These are phyloP conservation scores for Campylorhamphus procurvoides DNA, from an alignment of 2,113 vertebrate species.

Conservation along the genomic window DNA sequence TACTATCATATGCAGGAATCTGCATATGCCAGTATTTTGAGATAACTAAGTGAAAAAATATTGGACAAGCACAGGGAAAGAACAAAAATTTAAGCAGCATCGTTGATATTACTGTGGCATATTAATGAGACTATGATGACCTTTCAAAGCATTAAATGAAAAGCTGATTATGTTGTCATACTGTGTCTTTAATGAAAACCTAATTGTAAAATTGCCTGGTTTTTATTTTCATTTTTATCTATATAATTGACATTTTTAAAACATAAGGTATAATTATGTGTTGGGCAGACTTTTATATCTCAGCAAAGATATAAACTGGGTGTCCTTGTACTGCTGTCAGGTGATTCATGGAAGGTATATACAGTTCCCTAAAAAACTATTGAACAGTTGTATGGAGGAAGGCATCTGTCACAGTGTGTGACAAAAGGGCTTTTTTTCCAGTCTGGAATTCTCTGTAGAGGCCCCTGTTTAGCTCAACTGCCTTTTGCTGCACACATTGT, in stretches of 20 bases:
- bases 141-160: constrained; percentile 45
- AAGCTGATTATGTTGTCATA: constrained; percentile 1
- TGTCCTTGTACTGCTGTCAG: not conserved
- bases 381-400: not conserved
- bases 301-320: not conserved
- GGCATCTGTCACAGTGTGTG: not conserved
- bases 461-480: not conserved
- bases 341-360: not conserved
- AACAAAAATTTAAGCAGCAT: not conserved
- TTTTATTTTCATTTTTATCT: constrained; percentile 49
- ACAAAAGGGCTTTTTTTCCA: not conserved
- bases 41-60: not conserved
- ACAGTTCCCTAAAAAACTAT: not conserved
- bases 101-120: not conserved
- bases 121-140: not conserved
- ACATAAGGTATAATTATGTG: not conserved
- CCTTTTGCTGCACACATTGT: not conserved
- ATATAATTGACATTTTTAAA: not conserved
- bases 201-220: constrained; percentile 48
- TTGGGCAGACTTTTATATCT: not conserved
- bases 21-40: not conserved
- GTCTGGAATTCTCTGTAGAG: not conserved
- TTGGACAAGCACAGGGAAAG: not conserved
- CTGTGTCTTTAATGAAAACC: not conserved
- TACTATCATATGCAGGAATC: not conserved